A percentile compares a stretch with the other conserved stretches of the same genome.
Conservation (phyloP, 1,140 invertebrate genomes). For the Euwallacea fornicatus region DNA sequence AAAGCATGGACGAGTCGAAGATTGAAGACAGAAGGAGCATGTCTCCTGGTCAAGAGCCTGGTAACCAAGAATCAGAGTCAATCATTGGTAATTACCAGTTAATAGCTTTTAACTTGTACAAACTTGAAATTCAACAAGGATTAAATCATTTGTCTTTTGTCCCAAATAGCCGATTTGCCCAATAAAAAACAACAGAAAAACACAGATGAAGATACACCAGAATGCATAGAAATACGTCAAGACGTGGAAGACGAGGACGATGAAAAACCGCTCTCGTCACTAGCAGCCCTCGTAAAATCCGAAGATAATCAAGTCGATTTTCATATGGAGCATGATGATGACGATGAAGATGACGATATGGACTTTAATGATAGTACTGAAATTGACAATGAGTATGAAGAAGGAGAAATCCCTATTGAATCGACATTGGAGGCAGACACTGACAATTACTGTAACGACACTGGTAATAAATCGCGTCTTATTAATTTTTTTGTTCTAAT, state of each 20-base stretch:
- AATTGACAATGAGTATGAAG: constrained; percentile 8
- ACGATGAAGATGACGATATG: constrained; percentile 17
- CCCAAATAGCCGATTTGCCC: not conserved
- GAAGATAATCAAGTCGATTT: constrained; percentile 15
- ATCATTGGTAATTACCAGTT: constrained; percentile 7
- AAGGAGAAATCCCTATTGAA: constrained; percentile 2
- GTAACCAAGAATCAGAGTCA: constrained; percentile 2
- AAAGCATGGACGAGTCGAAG: constrained; percentile 45
- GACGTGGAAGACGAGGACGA: constrained; percentile 33
- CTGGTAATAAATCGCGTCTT: constrained; percentile 8
- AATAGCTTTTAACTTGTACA: not conserved
- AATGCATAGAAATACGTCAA: constrained; percentile 28
- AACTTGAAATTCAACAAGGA: no score
- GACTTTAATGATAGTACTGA: constrained; percentile 28
- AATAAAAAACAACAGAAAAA: not conserved
- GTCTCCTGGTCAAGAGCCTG: not conserved
- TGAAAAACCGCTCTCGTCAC: constrained; percentile 26
- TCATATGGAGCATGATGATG: constrained; percentile 14
- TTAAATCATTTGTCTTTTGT: no score
- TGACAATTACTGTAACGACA: constrained; percentile 11
- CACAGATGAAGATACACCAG: not conserved
- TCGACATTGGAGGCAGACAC: not conserved
- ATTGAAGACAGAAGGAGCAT: no score
- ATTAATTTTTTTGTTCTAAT: not conserved
- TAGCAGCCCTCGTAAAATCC: constrained; percentile 18